A percentile compares a stretch with the other conserved stretches of the same genome.
Evolutionary conservation across 2,113 vertebrate genomes (phyloP).

Genomic region (Ceyx cyanopectus): DNA sequence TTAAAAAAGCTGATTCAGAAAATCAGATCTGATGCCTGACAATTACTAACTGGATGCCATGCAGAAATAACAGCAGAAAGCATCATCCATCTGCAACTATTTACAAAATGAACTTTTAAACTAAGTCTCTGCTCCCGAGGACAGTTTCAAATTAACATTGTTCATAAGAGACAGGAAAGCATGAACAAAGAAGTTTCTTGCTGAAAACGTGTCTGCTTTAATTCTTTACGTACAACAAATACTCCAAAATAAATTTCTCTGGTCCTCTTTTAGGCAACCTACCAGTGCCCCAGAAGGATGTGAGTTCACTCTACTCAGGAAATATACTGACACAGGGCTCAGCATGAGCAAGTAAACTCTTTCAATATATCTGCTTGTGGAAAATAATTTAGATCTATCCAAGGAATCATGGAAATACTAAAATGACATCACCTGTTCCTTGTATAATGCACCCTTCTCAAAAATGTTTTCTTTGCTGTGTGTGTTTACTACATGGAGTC

Average conservation of each 20-base stretch:
- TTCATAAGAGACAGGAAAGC: neutral
- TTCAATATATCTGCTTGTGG: neutral
- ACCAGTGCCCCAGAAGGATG: neutral
- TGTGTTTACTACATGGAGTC: neutral
- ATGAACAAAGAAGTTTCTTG: neutral
- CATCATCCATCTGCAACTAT: neutral
- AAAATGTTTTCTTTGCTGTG: neutral
- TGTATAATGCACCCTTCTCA: neutral
- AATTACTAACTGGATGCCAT: neutral
- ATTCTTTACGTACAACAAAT: neutral
- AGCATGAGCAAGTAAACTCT: neutral
- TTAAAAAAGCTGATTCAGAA: slow-evolving; percentile 8
- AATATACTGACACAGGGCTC: neutral
- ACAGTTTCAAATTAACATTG: neutral
- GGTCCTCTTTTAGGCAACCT: neutral
- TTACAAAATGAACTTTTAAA: neutral
- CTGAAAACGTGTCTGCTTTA: neutral
- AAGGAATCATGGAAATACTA: neutral
- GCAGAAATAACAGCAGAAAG: neutral
- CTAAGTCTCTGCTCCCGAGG: neutral
- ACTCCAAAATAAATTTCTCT: neutral
- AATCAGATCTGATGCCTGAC: neutral
- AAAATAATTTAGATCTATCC: neutral
- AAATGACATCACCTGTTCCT: neutral
- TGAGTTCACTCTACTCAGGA: accelerated